Base-by-base conservation (phyloP, 2,888 invertebrate species). In the Pherbina coryleti region DNA sequence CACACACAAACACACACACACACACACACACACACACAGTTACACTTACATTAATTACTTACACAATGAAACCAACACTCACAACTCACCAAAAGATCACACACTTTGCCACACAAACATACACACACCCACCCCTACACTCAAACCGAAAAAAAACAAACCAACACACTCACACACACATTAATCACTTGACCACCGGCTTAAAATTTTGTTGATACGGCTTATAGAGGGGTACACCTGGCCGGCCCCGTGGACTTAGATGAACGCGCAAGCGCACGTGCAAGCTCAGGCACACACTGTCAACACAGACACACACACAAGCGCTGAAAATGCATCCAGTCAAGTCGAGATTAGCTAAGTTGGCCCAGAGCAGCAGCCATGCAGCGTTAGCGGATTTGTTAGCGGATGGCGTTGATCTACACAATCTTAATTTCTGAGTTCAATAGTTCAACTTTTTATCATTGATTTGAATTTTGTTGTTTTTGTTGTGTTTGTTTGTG, bases 151-250 rank as follows among this genome's bases (percentile, higher is more conserved):
- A 73, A 64, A 19, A 77, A 44, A 22, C 1, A 8, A 71, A 79
- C 14, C 19, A 34, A 34, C 7, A 57, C 55, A 66, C 60, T 55
- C 76, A 49, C 25, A 71, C 70, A 77, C 70, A 82, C 84, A 79
- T 82, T 82, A 82, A 82, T 82, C 85, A 86, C 87, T 88, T 87
- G 87, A 87, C 87, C 87, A 87, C 87, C 85, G 85, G 87, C 84
- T 83, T 88, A 87, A 88, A 88, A 87, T 88, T 87, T 87, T 88
- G 87, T 88, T 86, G 78, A 83, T 87, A 87, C 87, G 87, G 77
- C 84, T 34, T 31, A 17, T 82, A 74, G 78, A 80, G 83, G 80
- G 83, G 82, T 81, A 82, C 81, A 81, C 80, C 79, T 86, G 84
- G 86, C 88, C 87, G 87, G 85, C 78, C 69, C 84, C 84, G 86